phyloP scores from a whole-genome alignment of 37 sponge, comb jelly and placozoan genomes.

The Geodia barretti region DNA sequence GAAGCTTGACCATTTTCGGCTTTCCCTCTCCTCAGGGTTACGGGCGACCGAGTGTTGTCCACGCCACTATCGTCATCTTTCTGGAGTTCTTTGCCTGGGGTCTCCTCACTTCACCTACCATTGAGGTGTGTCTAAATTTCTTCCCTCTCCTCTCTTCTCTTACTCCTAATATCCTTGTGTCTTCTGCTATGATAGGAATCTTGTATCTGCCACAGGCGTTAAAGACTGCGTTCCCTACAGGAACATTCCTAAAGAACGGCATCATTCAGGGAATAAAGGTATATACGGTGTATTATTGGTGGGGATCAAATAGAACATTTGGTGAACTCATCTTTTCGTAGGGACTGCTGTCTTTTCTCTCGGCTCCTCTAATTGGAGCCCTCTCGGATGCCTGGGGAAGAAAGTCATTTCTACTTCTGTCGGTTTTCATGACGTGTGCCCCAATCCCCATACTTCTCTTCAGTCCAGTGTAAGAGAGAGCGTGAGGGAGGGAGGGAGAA shows the following conservation, averaged over 20 bases:
- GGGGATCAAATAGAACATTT: not conserved
- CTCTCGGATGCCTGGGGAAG: slow-evolving; percentile 94
- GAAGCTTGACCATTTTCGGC: not conserved
- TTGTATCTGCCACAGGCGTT: slow-evolving; percentile 46
- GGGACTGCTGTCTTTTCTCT: slow-evolving; percentile 92
- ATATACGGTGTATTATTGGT: not conserved
- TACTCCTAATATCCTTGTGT: not conserved
- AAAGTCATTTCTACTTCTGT: slow-evolving; percentile 83
- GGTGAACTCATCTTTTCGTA: slow-evolving; percentile 8
- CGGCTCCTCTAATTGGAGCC: slow-evolving; percentile 91
- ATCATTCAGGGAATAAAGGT: slow-evolving; percentile 94
- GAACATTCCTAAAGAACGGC: slow-evolving; percentile 92
- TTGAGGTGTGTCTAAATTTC: slow-evolving; percentile 50
- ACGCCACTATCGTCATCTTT: slow-evolving; percentile 93
- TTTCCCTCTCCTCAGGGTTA: slow-evolving; percentile 64
- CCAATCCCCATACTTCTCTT: slow-evolving; percentile 85
- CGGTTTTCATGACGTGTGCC: slow-evolving; percentile 90
- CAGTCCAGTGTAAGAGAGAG: slow-evolving; percentile 60
- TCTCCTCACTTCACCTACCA: slow-evolving; percentile 86
- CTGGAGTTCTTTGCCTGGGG: slow-evolving; percentile 98
- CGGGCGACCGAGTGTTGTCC: slow-evolving; percentile 84
- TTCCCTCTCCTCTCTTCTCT: not conserved
- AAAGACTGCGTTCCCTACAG: slow-evolving; percentile 71
- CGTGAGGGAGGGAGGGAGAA: not conserved
- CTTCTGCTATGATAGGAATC: not conserved